Base-by-base conservation (phyloP, 2,113 vertebrate species). In the Ctenodactylus gundi region DNA sequence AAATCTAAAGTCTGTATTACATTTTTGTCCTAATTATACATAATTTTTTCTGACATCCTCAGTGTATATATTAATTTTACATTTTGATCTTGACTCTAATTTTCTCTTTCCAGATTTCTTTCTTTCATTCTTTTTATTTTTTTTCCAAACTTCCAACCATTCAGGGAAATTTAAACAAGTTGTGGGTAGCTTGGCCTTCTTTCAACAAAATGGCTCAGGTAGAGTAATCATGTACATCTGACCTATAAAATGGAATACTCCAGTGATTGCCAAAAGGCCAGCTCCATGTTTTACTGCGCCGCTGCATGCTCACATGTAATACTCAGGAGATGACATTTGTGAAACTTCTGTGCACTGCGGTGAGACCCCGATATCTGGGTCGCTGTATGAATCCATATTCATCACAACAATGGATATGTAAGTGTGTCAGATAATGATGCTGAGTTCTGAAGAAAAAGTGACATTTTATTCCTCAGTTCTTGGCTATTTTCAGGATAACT, bases 161-260 rank as follows among this genome's bases (percentile, higher is more conserved):
- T 80, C 78, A 11, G 46, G 25, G 60, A 85, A 91, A 84, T 62
- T 58, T 86, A 53, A 94, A n/a, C 9, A 91, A 82, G 31, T 13
- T 41, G 11, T 91, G 34, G 55, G 41, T 85, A 53, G 49, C 39
- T 93, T 46, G 67, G 83, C 12, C n/a, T 7, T 64, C 27, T 93
- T 55, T 21, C 58, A 80, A 80, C 29, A 67, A 91, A 76, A 70
- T 88, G 44, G 67, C n/a, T 82, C 75, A 91, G 27, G 93, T 88
- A 62, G 90, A 96, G 76, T 77, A 87, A 95, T 93, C 93, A 84
- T 87, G 84, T 91, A 83, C 13, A 31, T 70, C 75, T 97, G 96
- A 96, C 97, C 93, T 97, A 97, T 94, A 91, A 75, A 95, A 96
- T 73, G 92, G 87, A 89, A 93, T 91, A 93, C 80, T 93, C 62